Conservation (phyloP, 2,797 vertebrate species). For the Pseudochaenichthys georgianus region DNA sequence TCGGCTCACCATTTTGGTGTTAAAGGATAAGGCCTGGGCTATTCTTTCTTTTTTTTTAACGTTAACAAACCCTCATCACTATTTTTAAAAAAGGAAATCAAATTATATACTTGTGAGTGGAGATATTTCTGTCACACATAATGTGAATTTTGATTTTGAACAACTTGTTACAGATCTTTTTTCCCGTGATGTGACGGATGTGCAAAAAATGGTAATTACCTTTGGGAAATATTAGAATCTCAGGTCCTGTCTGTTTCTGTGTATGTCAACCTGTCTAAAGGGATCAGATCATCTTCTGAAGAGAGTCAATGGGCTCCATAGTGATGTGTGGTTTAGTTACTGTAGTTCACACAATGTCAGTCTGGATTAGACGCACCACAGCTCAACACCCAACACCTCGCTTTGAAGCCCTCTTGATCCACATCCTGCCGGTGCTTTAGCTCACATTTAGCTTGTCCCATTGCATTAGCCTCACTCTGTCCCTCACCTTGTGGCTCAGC, state of each 20-base stretch:
- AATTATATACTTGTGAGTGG: not conserved
- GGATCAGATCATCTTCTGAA: constrained; percentile 58
- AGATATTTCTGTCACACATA: not conserved
- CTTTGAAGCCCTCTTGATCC: constrained; percentile 74
- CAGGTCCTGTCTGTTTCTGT: constrained; percentile 27
- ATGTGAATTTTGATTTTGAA: constrained; percentile 2
- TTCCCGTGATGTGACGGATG: not conserved
- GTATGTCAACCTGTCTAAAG: constrained; percentile 42
- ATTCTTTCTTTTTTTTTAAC: constrained; percentile 19
- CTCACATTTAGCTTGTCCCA: constrained; percentile 81
- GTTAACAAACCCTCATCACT: constrained; percentile 1
- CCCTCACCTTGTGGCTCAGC: constrained; percentile 74
- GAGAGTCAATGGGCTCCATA: constrained; percentile 57
- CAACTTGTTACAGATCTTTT: not conserved
- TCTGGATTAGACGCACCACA: constrained; percentile 68
- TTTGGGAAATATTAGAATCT: constrained; percentile 20
- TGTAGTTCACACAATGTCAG: constrained; percentile 79
- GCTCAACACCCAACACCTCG: constrained; percentile 46
- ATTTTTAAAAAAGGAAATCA: too few relatives aligned
- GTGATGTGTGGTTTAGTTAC: constrained; percentile 76
- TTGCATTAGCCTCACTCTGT: constrained; percentile 79
- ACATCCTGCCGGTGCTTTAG: constrained; percentile 74
- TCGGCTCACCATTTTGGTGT: constrained; percentile 28
- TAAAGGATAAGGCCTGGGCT: constrained; percentile 1
- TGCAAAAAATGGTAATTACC: constrained; percentile 11